Percentiles rank a stretch among this genome's conserved stretches.
Evolutionary conservation across 2,888 invertebrate genomes (phyloP).

Genomic region (Drosophila atroscutellata): DNA sequence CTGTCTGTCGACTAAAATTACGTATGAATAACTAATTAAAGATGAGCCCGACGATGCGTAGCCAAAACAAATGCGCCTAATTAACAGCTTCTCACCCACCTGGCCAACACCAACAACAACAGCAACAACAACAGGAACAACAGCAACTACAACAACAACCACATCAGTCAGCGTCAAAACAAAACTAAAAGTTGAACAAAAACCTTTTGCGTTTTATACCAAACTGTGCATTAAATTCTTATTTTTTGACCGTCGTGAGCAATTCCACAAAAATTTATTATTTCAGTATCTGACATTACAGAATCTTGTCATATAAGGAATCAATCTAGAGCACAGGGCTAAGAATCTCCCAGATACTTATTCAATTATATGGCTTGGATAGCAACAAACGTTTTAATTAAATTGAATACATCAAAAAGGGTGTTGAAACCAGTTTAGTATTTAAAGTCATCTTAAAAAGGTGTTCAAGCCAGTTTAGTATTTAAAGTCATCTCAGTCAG

Average conservation of each 20-base stretch:
- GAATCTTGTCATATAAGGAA: background rate
- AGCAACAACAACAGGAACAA: too few relatives aligned
- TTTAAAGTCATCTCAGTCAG: background rate
- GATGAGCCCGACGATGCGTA: slow-evolving; percentile 28
- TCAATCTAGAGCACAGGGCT: accelerated
- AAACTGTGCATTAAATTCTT: background rate
- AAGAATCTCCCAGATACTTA: background rate
- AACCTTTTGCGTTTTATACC: background rate
- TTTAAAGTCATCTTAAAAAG: background rate
- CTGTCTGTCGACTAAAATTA: slow-evolving; percentile 29
- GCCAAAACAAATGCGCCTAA: slow-evolving; percentile 69
- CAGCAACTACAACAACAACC: too few relatives aligned
- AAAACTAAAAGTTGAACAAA: background rate
- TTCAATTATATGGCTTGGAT: background rate
- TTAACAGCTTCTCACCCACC: slow-evolving; percentile 53
- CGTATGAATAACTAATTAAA: slow-evolving; percentile 75
- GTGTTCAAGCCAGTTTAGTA: background rate
- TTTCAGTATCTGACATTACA: background rate
- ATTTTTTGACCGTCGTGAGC: background rate
- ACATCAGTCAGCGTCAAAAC: slow-evolving; percentile 49
- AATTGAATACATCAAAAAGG: background rate
- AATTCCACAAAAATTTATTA: background rate
- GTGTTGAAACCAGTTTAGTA: background rate
- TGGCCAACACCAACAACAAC: background rate
- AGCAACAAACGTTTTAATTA: background rate